Evolutionary conservation across 2,797 vertebrate genomes (phyloP), one percentile per base, ranked within the genome.

Genomic region (Sciurus vulgaris): DNA sequence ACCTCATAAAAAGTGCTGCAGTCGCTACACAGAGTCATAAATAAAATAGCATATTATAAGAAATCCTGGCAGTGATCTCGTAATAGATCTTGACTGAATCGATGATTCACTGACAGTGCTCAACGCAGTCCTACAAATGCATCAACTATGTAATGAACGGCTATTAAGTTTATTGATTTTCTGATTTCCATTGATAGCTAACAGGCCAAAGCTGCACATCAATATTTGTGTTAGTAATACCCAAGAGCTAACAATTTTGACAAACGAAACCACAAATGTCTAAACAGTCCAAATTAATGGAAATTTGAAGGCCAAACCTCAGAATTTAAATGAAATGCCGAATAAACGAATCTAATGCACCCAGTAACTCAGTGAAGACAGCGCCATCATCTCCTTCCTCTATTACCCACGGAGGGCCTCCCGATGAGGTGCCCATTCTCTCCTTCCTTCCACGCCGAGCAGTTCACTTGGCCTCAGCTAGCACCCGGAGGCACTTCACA

Each of bases 151-250:
- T 99, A 99, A 99, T 99, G 99, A 99, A 99, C 98, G 99, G 99
- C 99, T 99, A 99, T 99, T 99, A 99, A 99, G 98, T 96, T 96
- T 98, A 99, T 99, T 98, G 99, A 99, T 99, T 99, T 99, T 98
- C 99, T 99, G 99, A 99, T 99, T 99, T 99, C 99, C 99, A 99
- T 98, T 99, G 99, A 99, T 99, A 99, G 99, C 99, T 98, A 99
- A 98, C 98, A 99, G 99, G 99, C 98, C 99, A 99, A 99, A 99
- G 99, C 98, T 98, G 98, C 99, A 99, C 98, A 98, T 99, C 99
- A 99, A 99, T 99, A 99, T 99, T 99, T 99, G 99, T 98, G 99
- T 99, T 99, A 99, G 99, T 98, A 99, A 99, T 99, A 99, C 98
- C 98, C 98, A 97, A 97, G 98, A 98, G 98, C 98, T 98, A 98